These are phyloP conservation scores for Rhopilema esculentum DNA, from an alignment of 30 jellyfish, hydroid and myxozoan genomes.

Conservation along the genomic window DNA sequence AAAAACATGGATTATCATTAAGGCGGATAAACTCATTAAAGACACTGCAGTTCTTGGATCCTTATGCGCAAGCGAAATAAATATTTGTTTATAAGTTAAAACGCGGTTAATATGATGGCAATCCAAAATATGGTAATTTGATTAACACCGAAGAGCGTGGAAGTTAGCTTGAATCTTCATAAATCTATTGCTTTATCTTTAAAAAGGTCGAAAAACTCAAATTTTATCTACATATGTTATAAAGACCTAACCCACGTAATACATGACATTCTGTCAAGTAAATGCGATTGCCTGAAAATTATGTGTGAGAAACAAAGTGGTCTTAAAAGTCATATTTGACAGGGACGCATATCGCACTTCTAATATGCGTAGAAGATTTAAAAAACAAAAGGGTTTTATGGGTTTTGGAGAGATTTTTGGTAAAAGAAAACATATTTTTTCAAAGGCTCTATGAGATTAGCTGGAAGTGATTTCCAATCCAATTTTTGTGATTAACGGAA, in stretches of 20 bases:
- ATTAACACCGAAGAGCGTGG: background rate
- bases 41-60: background rate
- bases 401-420: background rate
- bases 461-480: background rate
- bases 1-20: background rate
- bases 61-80: background rate
- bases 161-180: background rate
- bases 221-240: no score
- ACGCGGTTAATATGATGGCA: background rate
- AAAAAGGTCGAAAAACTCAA: background rate
- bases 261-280: no score
- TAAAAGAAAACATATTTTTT: background rate
- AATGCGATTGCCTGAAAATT: no score
- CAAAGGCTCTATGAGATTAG: background rate
- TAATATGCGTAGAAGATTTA: background rate
- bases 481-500: background rate
- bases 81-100: background rate
- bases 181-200: no score
- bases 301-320: no score
- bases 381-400: background rate
- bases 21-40: slow-evolving; percentile 39
- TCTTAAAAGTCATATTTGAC: background rate
- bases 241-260: no score
- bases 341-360: background rate
- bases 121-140: background rate